Percentiles rank a stretch among this genome's conserved stretches.
These are phyloP conservation scores for Tupaia chinensis DNA, from an alignment of 2,113 vertebrate species.

Conservation along the genomic window DNA sequence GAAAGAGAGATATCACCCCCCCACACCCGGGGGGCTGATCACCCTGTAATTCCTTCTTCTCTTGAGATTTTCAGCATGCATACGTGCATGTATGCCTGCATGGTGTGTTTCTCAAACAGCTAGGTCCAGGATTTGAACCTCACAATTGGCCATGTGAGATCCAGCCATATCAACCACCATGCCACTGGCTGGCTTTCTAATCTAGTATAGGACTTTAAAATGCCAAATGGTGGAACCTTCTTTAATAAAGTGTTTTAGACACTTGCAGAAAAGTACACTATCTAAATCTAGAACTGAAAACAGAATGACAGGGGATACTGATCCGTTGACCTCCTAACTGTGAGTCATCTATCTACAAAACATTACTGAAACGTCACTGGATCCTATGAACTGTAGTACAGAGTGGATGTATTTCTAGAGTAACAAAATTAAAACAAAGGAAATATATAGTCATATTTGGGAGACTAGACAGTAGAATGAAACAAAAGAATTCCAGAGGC, in stretches of 20 bases:
- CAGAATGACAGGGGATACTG: not conserved
- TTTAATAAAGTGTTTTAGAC: not conserved
- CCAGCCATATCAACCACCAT: too few species aligned
- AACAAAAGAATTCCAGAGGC: not conserved
- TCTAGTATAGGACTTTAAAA: conserved; percentile 5
- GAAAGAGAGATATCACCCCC: too few species aligned
- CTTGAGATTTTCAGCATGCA: too few species aligned
- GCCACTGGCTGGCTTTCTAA: too few species aligned
- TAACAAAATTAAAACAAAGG: not conserved
- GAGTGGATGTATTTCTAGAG: not conserved
- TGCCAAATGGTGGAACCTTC: not conserved
- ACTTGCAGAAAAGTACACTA: not conserved
- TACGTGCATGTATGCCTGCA: too few species aligned
- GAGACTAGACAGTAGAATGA: not conserved
- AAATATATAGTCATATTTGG: not conserved
- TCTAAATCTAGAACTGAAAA: conserved; percentile 25
- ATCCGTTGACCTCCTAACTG: not conserved
- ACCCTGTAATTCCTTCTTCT: too few species aligned
- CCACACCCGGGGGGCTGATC: too few species aligned
- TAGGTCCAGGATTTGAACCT: too few species aligned
- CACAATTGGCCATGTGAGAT: too few species aligned
- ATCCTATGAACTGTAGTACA: not conserved
- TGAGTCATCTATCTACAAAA: not conserved
- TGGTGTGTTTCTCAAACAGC: too few species aligned
- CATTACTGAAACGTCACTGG: not conserved